phyloP scores from a whole-genome alignment of 1,140 invertebrate genomes.

The Centruroides sculpturatus region DNA sequence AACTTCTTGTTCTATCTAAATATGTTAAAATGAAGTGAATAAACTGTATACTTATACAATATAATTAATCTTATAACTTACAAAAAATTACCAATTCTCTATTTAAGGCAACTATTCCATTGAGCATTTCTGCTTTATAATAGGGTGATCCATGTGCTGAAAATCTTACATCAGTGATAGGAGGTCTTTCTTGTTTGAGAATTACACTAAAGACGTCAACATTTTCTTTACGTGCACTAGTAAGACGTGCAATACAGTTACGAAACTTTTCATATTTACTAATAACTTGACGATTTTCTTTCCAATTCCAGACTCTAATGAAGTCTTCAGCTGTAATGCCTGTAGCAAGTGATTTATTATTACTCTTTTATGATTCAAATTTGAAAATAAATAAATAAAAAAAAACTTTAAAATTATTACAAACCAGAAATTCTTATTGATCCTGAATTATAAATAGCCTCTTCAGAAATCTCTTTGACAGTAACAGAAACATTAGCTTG shows the following conservation, averaged over 20 bases:
- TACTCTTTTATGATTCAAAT: no score
- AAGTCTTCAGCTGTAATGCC: constrained; percentile 42
- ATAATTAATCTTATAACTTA: neutral
- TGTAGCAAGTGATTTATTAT: neutral
- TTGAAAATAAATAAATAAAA: no score
- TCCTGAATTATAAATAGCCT: constrained; percentile 88
- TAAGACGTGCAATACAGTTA: constrained; percentile 62
- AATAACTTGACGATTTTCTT: constrained; percentile 58
- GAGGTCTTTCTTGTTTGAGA: constrained; percentile 58
- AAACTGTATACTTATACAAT: neutral
- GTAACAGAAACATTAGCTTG: constrained; percentile 85
- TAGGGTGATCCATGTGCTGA: constrained; percentile 91
- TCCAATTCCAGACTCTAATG: constrained; percentile 80
- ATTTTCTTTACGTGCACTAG: constrained; percentile 69
- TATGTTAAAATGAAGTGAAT: neutral
- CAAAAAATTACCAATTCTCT: constrained; percentile 46
- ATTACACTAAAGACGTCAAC: constrained; percentile 94
- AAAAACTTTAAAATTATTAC: neutral
- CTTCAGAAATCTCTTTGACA: constrained; percentile 84
- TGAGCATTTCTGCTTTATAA: constrained; percentile 82
- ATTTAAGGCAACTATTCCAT: constrained; percentile 84
- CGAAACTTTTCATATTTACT: constrained; percentile 79
- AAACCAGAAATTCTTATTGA: constrained; percentile 48
- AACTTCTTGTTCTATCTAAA: constrained; percentile 66
- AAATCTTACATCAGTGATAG: constrained; percentile 83